Percentiles rank a stretch among this genome's conserved stretches.
Evolutionary conservation across 2,888 invertebrate species (phyloP).

Genomic region (Drosophila barbarae): DNA sequence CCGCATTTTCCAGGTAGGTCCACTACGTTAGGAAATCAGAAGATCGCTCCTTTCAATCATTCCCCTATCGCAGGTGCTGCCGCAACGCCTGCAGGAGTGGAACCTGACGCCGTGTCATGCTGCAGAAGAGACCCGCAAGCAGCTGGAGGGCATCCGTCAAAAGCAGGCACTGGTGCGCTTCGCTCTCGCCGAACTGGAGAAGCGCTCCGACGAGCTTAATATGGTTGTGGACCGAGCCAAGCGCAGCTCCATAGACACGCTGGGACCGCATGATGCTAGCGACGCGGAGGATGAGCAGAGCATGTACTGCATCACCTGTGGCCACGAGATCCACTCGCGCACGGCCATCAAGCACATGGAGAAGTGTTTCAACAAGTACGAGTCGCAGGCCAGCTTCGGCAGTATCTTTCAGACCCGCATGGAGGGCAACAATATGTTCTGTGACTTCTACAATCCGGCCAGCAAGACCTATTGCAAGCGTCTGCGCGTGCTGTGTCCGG

Average conservation of each 20-base stretch:
- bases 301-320: conserved; percentile 98
- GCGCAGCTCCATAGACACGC: conserved; percentile 84
- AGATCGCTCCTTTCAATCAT: neutral
- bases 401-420: conserved; percentile 96
- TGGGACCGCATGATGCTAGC: conserved; percentile 81
- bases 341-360: conserved; percentile 98
- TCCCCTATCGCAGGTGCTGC: conserved; percentile 82
- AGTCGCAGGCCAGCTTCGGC: conserved; percentile 97
- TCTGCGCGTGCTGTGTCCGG: conserved; percentile 96
- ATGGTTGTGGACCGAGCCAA: conserved; percentile 89
- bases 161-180: conserved; percentile 89
- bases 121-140: conserved; percentile 88
- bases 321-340: conserved; percentile 94
- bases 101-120: conserved; percentile 91
- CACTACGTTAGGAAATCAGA: no score
- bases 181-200: conserved; percentile 89
- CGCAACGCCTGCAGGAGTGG: conserved; percentile 96
- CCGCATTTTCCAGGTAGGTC: conserved; percentile 83
- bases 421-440: conserved; percentile 98
- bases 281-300: conserved; percentile 85
- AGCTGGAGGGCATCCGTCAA: conserved; percentile 87
- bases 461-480: conserved; percentile 97
- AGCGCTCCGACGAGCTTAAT: conserved; percentile 88
- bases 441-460: conserved; percentile 94
- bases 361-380: conserved; percentile 98